Percentiles rank a stretch among this genome's conserved stretches.
phyloP scores from a whole-genome alignment of 2,113 vertebrate genomes.

The Calyptomena viridis region DNA sequence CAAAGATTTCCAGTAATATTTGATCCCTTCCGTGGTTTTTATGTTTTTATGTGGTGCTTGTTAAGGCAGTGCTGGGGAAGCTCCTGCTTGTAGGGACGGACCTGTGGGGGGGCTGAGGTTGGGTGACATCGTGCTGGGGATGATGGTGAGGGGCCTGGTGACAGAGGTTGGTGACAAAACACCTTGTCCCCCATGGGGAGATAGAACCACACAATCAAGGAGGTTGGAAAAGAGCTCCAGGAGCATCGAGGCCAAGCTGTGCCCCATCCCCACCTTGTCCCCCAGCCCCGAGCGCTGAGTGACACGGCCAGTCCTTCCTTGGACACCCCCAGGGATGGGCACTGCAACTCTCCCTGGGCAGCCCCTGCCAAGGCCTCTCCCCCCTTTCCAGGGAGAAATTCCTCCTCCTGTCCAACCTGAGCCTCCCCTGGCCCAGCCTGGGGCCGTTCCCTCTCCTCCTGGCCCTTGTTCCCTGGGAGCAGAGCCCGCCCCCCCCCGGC shows the following conservation, averaged over 20 bases:
- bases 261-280: accelerated
- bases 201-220: background rate
- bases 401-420: background rate
- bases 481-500: background rate
- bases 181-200: no score
- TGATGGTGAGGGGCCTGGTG: background rate
- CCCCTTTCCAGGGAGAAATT: background rate
- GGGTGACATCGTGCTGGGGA: background rate
- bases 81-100: background rate
- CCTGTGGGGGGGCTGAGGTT: no score
- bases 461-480: background rate
- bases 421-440: background rate
- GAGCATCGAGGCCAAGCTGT: accelerated
- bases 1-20: background rate
- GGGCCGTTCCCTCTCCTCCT: background rate
- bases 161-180: background rate
- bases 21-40: background rate
- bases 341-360: background rate
- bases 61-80: background rate
- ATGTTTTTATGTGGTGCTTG: background rate
- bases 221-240: accelerated
- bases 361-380: background rate
- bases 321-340: background rate
- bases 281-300: background rate
- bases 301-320: background rate